phyloP scores from a whole-genome alignment of 2,888 invertebrate species.

The Diploptera punctata region DNA sequence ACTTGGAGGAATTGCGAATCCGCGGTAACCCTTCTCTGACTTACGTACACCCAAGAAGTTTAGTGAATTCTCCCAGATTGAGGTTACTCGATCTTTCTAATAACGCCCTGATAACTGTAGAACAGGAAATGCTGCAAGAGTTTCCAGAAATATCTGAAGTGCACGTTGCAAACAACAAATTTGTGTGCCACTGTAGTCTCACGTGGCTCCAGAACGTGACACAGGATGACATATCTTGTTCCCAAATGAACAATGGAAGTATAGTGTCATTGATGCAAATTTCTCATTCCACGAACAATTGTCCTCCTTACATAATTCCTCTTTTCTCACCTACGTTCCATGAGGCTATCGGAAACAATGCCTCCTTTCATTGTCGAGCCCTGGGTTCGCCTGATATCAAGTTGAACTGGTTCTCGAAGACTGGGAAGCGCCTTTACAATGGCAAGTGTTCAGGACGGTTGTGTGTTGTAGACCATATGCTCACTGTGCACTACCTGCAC shows the following conservation, averaged over 20 bases:
- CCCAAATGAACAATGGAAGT: constrained; percentile 30
- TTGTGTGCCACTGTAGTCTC: constrained; percentile 47
- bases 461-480: constrained; percentile 42
- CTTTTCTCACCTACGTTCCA: constrained; percentile 42
- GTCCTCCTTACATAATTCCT: constrained; percentile 46
- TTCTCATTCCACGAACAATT: constrained; percentile 34
- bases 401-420: constrained; percentile 42
- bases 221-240: constrained; percentile 34
- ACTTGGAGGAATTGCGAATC: constrained; percentile 42
- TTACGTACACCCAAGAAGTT: constrained; percentile 44
- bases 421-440: constrained; percentile 38
- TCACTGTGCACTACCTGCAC: constrained; percentile 45
- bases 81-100: constrained; percentile 43
- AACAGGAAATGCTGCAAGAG: constrained; percentile 40
- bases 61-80: constrained; percentile 43
- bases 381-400: constrained; percentile 42
- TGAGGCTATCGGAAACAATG: constrained; percentile 44
- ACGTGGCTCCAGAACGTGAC: constrained; percentile 45
- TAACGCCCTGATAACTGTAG: constrained; percentile 44
- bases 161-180: constrained; percentile 44
- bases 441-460: constrained; percentile 40
- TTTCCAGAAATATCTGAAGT: constrained; percentile 38
- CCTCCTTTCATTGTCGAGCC: constrained; percentile 45
- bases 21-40: constrained; percentile 43
- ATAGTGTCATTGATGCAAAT: constrained; percentile 23